Conservation (phyloP, 1,140 invertebrate genomes). For the Apis cerana region DNA sequence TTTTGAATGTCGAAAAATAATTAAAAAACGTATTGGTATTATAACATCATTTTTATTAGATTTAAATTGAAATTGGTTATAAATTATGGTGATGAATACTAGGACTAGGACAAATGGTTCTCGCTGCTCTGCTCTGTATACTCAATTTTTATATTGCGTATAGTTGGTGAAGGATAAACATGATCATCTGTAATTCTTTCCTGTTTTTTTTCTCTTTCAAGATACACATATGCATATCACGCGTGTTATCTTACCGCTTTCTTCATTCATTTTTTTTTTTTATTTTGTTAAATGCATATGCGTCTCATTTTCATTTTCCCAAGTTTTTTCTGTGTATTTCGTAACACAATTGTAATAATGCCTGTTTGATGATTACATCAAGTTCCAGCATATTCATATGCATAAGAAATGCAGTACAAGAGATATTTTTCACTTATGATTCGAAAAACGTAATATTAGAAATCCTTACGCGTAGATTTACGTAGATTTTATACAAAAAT, state of each 20-base stretch:
- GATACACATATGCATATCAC: conserved; percentile 9
- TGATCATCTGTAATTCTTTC: conserved; percentile 42
- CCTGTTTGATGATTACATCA: conserved; percentile 6
- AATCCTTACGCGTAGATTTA: neutral
- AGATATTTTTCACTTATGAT: neutral
- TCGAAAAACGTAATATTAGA: conserved; percentile 1
- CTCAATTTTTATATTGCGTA: conserved; percentile 64
- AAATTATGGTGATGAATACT: conserved; percentile 71
- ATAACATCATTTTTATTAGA: conserved; percentile 70
- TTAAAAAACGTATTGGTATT: conserved; percentile 35
- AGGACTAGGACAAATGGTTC: conserved; percentile 72
- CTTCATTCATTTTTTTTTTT: neutral
- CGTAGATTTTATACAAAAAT: neutral
- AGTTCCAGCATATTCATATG: conserved; percentile 6
- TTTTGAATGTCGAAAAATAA: neutral
- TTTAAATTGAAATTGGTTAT: conserved; percentile 71
- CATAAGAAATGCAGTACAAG: conserved; percentile 2
- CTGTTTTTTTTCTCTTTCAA: conserved; percentile 1
- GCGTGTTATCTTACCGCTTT: neutral
- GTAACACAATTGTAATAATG: conserved; percentile 13
- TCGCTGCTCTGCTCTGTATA: conserved; percentile 66
- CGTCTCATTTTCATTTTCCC: neutral
- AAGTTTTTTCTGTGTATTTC: conserved; percentile 5
- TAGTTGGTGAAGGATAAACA: conserved; percentile 58
- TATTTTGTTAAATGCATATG: neutral